Conservation (phyloP, 2,888 invertebrate species). For the Cataglyphis livida region DNA sequence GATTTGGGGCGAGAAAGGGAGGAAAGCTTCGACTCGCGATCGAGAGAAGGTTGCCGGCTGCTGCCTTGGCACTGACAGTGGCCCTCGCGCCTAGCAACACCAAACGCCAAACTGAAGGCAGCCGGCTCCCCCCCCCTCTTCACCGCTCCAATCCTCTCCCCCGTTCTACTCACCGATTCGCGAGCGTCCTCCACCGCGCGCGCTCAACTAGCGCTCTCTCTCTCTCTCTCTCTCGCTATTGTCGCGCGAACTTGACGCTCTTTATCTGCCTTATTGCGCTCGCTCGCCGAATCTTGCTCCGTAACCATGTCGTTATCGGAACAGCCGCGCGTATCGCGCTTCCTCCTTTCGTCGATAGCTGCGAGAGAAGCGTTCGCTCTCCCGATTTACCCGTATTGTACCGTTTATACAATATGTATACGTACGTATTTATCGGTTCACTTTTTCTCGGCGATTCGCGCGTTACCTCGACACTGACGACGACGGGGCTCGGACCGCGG, state of each 20-base stretch:
- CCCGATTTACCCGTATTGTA: neutral
- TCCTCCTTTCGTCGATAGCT: constrained; percentile 43
- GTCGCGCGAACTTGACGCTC: constrained; percentile 34
- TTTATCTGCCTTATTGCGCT: constrained; percentile 26
- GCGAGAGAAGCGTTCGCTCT: neutral
- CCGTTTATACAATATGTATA: constrained; percentile 7
- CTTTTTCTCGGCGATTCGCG: constrained; percentile 49
- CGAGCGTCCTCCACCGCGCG: constrained; percentile 21
- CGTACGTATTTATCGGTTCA: constrained; percentile 26
- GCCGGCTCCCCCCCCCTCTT: constrained; percentile 60
- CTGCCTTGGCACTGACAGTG: constrained; percentile 85
- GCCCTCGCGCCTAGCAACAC: constrained; percentile 84
- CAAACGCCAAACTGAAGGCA: constrained; percentile 79
- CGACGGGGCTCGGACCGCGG: constrained; percentile 51
- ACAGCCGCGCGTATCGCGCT: constrained; percentile 36
- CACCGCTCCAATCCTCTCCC: constrained; percentile 47
- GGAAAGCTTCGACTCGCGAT: constrained; percentile 49
- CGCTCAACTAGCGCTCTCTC: constrained; percentile 49
- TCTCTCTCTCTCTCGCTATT: constrained; percentile 58
- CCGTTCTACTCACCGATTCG: constrained; percentile 17
- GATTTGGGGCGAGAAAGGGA: constrained; percentile 12
- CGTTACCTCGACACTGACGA: constrained; percentile 46
- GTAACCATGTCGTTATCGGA: neutral
- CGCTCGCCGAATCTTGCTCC: constrained; percentile 23
- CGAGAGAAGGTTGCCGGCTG: constrained; percentile 76